Base-by-base conservation (phyloP, 2,797 vertebrate species). In the Argya squamiceps region DNA sequence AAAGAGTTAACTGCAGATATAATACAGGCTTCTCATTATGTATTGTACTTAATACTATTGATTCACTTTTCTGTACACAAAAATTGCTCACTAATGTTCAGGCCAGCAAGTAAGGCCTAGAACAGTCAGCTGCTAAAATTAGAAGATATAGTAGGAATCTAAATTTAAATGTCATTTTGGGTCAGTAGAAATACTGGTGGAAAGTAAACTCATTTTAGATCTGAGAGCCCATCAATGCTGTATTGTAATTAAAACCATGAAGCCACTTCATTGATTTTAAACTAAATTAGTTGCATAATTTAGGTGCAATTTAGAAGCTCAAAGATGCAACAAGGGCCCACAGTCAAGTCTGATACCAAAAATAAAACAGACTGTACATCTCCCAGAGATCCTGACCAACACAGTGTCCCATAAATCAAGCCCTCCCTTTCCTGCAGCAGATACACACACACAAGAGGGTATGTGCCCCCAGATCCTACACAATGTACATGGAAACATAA, bases 401-500 rank as follows among this genome's bases (percentile, higher is more conserved):
- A 46, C 1, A 23, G 11, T 4, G 27, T 63, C 29, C 32, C 7
- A 36, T 4, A 85, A 80, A 56, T 32, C 12, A 13, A 26, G 21
- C 30, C 17, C 3, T 11, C 82, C 53, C 34, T 46, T 77, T 36
- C 32, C 15, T 4, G 6, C 27, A 84, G 63, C 34, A 85, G 64
- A 46, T 7, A 6, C 21, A 47, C 27, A n/a, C 10, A 13, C 7
- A 32, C 2, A 39, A 30, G 67, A 75, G 22, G 10, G 11, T 18
- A 5, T 9, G 6, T 6, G 5, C 14, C 17, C 17, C 8, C 9
- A 69, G 76, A 73, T 37, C 39, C 36, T 39, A 29, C 8, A 6
- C 11, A 24, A 47, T 1, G 0, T 6, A 2, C 21, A 24, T 4
- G 26, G 37, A 39, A 77, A 53, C 13, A 9, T 1, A 41, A 70